Evolutionary conservation across 2,888 invertebrate genomes (phyloP), one percentile per base, ranked within the genome.

Genomic region (Nowickia ferox): DNA sequence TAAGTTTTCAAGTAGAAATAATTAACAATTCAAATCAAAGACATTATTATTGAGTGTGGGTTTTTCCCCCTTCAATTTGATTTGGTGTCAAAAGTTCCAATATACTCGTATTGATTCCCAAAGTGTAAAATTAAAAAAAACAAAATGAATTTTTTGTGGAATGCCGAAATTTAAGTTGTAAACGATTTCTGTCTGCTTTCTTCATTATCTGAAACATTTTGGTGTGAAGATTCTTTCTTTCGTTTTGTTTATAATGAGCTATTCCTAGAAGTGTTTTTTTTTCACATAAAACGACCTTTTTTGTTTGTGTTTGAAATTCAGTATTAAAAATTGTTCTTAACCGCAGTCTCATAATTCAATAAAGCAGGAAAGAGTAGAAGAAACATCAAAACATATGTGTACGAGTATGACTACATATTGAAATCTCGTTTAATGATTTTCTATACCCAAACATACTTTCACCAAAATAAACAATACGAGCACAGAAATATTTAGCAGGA

Each of bases 1-100:
- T 65, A 42, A 51, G 22, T 13, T 63, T 48, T 72, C 48, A 72
- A 80, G 40, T 66, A 42, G 80, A 72, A 80, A 80, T 57, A 57
- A 80, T 80, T 80, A 72, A 48, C 48, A 80, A 57, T 72, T 57
- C 19, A n/a, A 72, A 72, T 72, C 13, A 30, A 65, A 72, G 44
- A n/a, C 40, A 57, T 55, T 55, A 55, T 55, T 55, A 71, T n/a
- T 51, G 5, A 42, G 9, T 46, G 42, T 38, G 30, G 10, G 17
- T 48, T 9, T 48, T 46, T 9, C 13, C 1, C n/a, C 17, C 1
- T 66, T 46, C 8, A 13, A 22, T 38, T 59, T 74, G 30, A 59
- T 68, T 38, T 71, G 30, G 17, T 55, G 65, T 46, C 13, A 55
- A 72, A 65, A 66, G 57, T 69, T 61, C 51, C 42, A 76, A 13